A percentile compares a stretch with the other conserved stretches of the same genome.
These are phyloP conservation scores for Geothlypis trichas DNA, from an alignment of 2,113 vertebrate species.

Conservation along the genomic window DNA sequence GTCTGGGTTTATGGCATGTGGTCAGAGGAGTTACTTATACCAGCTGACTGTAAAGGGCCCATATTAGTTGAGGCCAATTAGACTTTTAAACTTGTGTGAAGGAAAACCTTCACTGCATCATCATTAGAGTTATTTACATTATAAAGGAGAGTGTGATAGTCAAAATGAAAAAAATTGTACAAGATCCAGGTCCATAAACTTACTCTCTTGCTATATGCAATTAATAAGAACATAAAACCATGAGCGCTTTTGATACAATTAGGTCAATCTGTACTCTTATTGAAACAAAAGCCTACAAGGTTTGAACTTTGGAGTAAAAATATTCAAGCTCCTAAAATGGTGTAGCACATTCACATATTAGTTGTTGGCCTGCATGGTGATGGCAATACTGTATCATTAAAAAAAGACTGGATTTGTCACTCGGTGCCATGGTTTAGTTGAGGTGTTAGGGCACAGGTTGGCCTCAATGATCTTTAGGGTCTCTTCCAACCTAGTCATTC, in stretches of 20 bases:
- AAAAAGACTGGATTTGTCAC: too few species aligned
- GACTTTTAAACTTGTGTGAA: background rate
- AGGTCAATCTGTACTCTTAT: background rate
- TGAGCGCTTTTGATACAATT: background rate
- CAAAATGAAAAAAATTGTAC: background rate
- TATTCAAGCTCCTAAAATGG: background rate
- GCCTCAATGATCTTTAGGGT: too few species aligned
- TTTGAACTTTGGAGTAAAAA: background rate
- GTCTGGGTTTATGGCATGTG: background rate
- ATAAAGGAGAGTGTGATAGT: background rate
- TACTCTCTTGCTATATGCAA: background rate
- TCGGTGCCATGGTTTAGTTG: too few species aligned
- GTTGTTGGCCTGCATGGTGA: background rate
- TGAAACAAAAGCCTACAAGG: background rate
- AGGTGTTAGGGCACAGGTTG: too few species aligned
- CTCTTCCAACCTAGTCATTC: too few species aligned
- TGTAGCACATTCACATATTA: background rate
- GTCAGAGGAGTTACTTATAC: background rate
- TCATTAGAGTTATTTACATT: background rate
- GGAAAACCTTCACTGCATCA: background rate
- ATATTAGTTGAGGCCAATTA: background rate
- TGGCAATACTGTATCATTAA: rapidly evolving
- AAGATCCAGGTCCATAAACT: background rate
- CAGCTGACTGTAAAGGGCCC: background rate
- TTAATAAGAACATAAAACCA: background rate